Base-by-base conservation (phyloP, 2,888 invertebrate species). In the Aphrophora alni region DNA sequence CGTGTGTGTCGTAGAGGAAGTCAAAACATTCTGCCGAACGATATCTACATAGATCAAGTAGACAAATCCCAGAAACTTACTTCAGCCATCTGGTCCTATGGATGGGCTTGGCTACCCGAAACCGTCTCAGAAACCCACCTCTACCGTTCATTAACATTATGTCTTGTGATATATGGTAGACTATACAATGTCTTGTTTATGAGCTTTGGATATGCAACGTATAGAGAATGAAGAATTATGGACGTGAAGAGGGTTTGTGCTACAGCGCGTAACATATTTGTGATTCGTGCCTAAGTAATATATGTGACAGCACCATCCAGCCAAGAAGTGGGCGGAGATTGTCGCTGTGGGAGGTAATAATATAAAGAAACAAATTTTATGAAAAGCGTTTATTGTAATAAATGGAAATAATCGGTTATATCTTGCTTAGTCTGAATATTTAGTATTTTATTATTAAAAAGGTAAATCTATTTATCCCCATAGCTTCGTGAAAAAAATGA, bases 81-180 rank as follows among this genome's bases (percentile, higher is more conserved):
- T 59, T 2, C 59, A 21, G 21, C 59, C 59, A 59, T 59, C 59
- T 59, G 59, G 59, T 44, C 44, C 44, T 44, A 12, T 14, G 10
- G 33, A 10, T 44, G 59, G 59, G 59, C 59, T 59, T 59, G 59
- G 59, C 59, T 21, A 59, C 21, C 59, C 59, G 59, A 59, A n/a
- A 59, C 59, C 59, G 59, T 59, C 21, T 14, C 59, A 5, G 59
- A 14, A 59, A 59, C 59, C 59, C 59, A 59, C 59, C 59, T 59
- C 59, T 59, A 59, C 59, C 59, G 59, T 59, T 59, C 59, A 59
- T 59, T 59, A 59, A 59, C 59, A 59, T 59, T 59, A 59, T 59
- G 21, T 5, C 59, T 21, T 14, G 59, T 59, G 59, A 59, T 59
- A 59, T 59, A 59, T 59, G 59, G n/a, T 2, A n/a, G 12, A 5